phyloP scores from a whole-genome alignment of 2,888 invertebrate genomes.

The Cyaniris semiargus region DNA sequence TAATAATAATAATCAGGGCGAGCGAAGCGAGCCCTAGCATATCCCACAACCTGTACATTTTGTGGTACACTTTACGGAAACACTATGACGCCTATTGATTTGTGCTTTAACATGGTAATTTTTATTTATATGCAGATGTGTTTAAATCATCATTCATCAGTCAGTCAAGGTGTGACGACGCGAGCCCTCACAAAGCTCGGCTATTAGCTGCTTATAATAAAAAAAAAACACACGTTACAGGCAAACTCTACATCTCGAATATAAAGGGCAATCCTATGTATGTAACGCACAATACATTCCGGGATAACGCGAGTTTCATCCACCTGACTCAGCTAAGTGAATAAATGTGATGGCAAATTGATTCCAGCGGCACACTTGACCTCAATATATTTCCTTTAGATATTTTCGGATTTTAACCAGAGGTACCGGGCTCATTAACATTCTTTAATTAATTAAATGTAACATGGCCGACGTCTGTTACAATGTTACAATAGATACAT shows the following conservation, averaged over 20 bases:
- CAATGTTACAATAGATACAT: neutral
- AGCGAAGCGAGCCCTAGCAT: no score
- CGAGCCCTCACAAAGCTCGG: no score
- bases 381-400: constrained; percentile 27
- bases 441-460: constrained; percentile 24
- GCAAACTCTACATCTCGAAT: neutral
- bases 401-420: constrained; percentile 23
- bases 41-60: no score
- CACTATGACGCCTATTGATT: no score
- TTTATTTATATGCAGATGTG: no score
- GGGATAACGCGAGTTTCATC: constrained; percentile 19
- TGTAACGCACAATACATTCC: neutral
- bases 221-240: neutral
- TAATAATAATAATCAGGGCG: no score
- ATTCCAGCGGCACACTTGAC: constrained; percentile 27
- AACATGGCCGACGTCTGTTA: neutral
- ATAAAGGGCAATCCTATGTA: neutral
- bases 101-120: no score
- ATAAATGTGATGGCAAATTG: constrained; percentile 31
- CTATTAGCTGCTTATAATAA: no score
- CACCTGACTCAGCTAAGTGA: constrained; percentile 26
- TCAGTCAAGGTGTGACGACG: no score
- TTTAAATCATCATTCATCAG: no score
- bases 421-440: neutral
- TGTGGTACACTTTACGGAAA: no score